Base-by-base conservation (phyloP, 2,113 vertebrate species). In the Grammomys dolichurus region DNA sequence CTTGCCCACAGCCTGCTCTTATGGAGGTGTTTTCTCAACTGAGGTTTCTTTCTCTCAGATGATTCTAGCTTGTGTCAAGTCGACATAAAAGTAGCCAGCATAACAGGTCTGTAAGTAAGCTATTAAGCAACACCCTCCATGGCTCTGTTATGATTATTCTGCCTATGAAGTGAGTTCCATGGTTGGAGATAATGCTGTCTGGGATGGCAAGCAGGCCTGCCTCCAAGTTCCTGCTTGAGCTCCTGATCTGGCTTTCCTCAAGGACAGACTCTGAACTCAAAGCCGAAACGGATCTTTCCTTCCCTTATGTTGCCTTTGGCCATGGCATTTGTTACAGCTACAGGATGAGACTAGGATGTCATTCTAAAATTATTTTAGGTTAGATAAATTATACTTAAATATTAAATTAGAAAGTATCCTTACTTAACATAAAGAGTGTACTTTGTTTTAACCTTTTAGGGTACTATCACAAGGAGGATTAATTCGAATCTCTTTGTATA, bases 361-460 rank as follows among this genome's bases (percentile, higher is more conserved):
- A 77, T 69, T 65, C 33, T 58, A 95, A 92, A 95, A 48, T 73
- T 87, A 75, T 75, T 26, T 33, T 93, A 86, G 24, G 24, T 63
- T 86, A 40, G 20, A 65, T 60, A 94, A 95, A 81, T 60, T 90
- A 73, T n/a, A 51, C 43, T 86, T 51, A 90, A 95, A 80, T 65
- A 70, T 95, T 88, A 26, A 78, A 73, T 86, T 12, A 92, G 40
- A 80, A 80, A 56, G 70, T 54, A 65, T 91, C n/a, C 58, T 78
- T 24, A 51, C 46, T 78, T 88, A 91, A 56, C 24, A 86, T 33
- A 93, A 95, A 78, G 89, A 67, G 26, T 86, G 16, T 28, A 33
- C 78, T 88, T 90, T 77, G 48, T 80, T 67, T 48, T 89, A 78
- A 85, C 19, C 12, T 28, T 36, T 85, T 60, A 58, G 88, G 51